Base-by-base conservation (phyloP, 1,140 invertebrate genomes). In the Papilio aristodemus region DNA sequence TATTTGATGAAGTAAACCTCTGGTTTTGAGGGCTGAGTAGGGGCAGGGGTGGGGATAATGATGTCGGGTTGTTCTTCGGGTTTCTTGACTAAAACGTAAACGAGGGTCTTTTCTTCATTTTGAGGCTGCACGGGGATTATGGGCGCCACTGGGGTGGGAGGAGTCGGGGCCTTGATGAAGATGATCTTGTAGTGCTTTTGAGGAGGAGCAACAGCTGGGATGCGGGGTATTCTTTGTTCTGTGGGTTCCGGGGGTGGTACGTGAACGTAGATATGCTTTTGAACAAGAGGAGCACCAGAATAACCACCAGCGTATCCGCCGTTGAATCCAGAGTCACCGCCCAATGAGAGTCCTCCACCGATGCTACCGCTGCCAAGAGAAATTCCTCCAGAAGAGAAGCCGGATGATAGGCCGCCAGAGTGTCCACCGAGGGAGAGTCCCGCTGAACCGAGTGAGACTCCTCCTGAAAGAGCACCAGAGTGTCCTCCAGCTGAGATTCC, bases 1-100 rank as follows among this genome's bases (percentile, higher is more conserved):
- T 96, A 96, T 70, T 95, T 95, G 94, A 96, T 96, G 93, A 96
- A 96, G 94, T 96, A 96, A 54, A 97, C 96, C 92, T 97, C 96
- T 36, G 96, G 96, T 93, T 97, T 97, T 87, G 94, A 94, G 50
- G 95, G 95, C 78, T 95, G 95, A 46, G 95, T 96, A 6, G 96
- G 96, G 0, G 94, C 93, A 27, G 94, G 92, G 9, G 95, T 95
- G 11, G 95, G 95, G 68, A 97, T 93, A 77, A 92, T 92, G 87
- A 97, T 94, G 78, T 96, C 95, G 74, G 95, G 95, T 67, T 94
- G 94, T 62, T 96, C 95, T 85, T 97, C 95, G 74, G 95, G 96
- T 87, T 95, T 96, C 94, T 97, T 97, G 69, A 97, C 95, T 86
- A 97, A 90, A 27, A 97, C 96, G 91, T 97, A 97, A 77, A 97